Base-by-base conservation (phyloP, 1,140 invertebrate genomes). In the Lithobius niger region DNA sequence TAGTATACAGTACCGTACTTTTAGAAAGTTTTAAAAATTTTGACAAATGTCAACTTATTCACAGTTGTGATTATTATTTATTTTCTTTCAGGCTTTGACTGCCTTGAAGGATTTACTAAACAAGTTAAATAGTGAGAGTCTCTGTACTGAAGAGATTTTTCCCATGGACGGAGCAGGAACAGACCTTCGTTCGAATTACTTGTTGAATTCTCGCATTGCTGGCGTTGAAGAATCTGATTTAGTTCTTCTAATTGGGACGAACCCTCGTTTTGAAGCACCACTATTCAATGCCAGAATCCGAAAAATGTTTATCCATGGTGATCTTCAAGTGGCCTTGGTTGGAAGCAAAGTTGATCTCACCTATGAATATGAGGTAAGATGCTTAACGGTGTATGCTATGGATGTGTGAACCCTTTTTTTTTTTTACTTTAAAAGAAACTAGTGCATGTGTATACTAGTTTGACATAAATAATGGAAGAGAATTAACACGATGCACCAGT, bases 191-290 rank as follows among this genome's bases (percentile, higher is more conserved):
- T 88, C 86, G 2, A 94, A 82, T 61, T 98, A 98, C 67, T 68
- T 97, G 27, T 70, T 97, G 10, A 98, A 98, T 68, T 85, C 85
- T 27, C 83, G 77, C 63, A 97, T 98, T 61, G 77, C 80, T 28
- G 84, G 83, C 72, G 74, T 96, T 22, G 95, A 99, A 74, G 83
- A 97, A 62, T 86, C 93, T 15, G 97, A 99, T 75, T 77, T 90
- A 24, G 77, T 98, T 25, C 69, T 99, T 2, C 72, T 99, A 1
- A 82, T 99, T 63, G 97, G 96, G 57, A 95, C 92, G 2, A 99
- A 99, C 77, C 90, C 94, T 0, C 79, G 97, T 55, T 95, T 88
- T 68, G 96, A 99, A 75, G 95, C 97, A n/a, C 93, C 97, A 4
- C 70, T 99, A 4, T 75, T 99, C 16, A 99, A 99, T 74, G 86